phyloP scores from a whole-genome alignment of 1,140 invertebrate species.

The Drosophila pallidifrons region DNA sequence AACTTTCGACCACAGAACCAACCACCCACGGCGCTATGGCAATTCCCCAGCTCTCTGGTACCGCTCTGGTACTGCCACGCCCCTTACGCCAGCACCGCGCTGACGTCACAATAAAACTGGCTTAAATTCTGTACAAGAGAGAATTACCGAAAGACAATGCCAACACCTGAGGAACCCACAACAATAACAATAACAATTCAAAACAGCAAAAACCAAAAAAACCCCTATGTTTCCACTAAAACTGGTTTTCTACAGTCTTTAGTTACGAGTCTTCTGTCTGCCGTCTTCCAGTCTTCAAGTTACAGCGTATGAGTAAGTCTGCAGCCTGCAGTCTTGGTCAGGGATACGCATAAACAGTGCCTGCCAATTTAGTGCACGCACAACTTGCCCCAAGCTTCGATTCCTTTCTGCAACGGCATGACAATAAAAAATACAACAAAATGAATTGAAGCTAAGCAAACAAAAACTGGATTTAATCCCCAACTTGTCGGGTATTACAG shows the following conservation, averaged over 20 bases:
- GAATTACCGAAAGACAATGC: slow-evolving; percentile 9
- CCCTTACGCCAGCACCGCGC: background rate
- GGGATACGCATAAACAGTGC: slow-evolving; percentile 1
- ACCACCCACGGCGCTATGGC: slow-evolving; percentile 5
- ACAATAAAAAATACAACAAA: background rate
- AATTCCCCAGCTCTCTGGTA: background rate
- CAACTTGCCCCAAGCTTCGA: background rate
- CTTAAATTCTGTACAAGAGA: slow-evolving; percentile 7
- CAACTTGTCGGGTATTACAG: background rate
- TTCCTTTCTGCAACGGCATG: slow-evolving; percentile 2
- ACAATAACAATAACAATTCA: too few species aligned
- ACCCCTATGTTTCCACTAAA: slow-evolving; percentile 28
- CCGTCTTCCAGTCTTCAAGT: too few species aligned
- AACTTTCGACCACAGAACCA: slow-evolving; percentile 22
- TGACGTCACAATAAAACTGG: slow-evolving; percentile 25
- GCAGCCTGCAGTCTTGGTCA: background rate
- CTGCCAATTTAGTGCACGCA: slow-evolving; percentile 22
- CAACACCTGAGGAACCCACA: slow-evolving; percentile 13
- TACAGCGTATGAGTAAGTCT: background rate
- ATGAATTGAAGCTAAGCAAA: too few species aligned
- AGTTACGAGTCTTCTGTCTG: background rate
- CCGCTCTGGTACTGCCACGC: background rate
- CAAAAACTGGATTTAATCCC: slow-evolving; percentile 14
- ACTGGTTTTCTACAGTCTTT: slow-evolving; percentile 22
- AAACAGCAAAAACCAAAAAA: background rate